phyloP scores from a whole-genome alignment of 2,113 vertebrate species.

The Cochlearius cochlearius region DNA sequence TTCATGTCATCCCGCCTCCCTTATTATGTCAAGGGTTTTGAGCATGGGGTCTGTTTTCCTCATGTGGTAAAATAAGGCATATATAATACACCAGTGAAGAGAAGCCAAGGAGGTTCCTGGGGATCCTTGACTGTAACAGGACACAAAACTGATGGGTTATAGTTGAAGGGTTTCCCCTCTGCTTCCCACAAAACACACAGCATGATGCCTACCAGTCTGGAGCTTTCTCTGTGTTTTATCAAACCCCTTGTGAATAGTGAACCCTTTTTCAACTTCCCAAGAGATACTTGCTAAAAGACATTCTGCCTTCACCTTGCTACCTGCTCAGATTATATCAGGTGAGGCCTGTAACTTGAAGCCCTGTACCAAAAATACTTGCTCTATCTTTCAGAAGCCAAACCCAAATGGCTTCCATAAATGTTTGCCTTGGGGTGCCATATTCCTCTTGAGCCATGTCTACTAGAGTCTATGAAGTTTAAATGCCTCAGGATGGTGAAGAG shows the following conservation, averaged over 20 bases:
- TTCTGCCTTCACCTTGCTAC: not conserved
- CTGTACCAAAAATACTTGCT: not conserved
- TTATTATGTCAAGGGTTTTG: not conserved
- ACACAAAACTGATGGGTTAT: not conserved
- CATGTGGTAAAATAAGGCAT: not conserved
- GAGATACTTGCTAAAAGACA: not conserved
- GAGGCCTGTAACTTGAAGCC: not conserved
- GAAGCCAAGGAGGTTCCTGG: not conserved
- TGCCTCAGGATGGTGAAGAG: not conserved
- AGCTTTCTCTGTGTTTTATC: not conserved
- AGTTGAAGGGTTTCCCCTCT: not conserved
- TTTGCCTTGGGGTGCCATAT: not conserved
- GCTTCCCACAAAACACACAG: not conserved
- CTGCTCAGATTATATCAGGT: not conserved
- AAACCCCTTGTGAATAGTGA: not conserved
- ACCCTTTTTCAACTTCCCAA: not conserved
- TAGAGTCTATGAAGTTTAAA: not conserved
- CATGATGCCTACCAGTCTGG: not conserved
- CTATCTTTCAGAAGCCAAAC: not conserved
- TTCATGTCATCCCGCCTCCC: not conserved
- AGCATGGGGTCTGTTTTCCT: not conserved
- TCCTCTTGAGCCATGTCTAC: not conserved
- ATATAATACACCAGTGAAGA: not conserved
- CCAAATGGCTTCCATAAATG: not conserved
- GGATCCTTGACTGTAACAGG: not conserved